A percentile compares a stretch with the other conserved stretches of the same genome.
Conservation (phyloP, 2,113 vertebrate genomes). For the Cranoglanis bouderius region DNA sequence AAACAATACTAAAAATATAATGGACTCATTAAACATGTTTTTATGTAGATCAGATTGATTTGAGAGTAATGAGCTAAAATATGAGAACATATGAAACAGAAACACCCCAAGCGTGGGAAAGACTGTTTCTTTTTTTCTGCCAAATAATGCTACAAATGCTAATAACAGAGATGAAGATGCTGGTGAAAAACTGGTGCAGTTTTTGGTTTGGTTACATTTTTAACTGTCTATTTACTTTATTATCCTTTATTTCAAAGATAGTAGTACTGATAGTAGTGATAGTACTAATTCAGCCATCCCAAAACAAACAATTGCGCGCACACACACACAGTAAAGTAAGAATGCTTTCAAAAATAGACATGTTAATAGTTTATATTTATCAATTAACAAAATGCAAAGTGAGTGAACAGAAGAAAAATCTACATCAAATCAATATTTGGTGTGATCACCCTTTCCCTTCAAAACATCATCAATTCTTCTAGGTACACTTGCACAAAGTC, state of each 20-base stretch:
- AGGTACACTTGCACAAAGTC: no score
- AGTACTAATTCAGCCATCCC: not conserved
- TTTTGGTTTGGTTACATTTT: not conserved
- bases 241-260: no score
- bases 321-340: no score
- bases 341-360: no score
- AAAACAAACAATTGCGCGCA: not conserved
- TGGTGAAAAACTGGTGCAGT: not conserved
- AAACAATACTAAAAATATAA: not conserved
- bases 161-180: not conserved
- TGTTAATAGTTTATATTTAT: no score
- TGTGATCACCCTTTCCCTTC: no score
- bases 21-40: not conserved
- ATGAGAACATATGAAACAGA: not conserved
- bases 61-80: not conserved
- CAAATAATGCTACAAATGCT: not conserved
- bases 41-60: not conserved
- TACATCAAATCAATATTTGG: no score
- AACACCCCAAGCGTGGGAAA: not conserved
- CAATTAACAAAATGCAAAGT: no score
- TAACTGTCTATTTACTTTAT: not conserved
- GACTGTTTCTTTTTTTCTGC: not conserved
- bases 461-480: no score
- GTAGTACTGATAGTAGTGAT: not conserved
- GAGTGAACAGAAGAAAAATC: no score